Evolutionary conservation across 1,140 invertebrate genomes (phyloP).

Genomic region (Ceratosolen fusciceps): DNA sequence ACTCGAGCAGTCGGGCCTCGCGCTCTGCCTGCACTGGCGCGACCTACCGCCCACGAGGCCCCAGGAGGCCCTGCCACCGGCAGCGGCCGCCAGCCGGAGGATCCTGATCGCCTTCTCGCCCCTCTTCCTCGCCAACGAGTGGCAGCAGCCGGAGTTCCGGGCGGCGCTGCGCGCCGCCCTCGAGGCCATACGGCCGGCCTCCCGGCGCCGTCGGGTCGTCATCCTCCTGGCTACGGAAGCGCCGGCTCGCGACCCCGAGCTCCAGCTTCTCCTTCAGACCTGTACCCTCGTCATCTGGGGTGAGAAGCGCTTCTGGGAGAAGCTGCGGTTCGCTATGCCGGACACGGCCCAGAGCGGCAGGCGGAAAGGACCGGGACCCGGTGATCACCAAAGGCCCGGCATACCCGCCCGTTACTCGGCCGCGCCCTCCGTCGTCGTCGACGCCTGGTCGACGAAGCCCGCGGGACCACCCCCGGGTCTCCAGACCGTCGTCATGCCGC

Average conservation of each 20-base stretch:
- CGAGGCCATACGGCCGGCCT: slow-evolving; percentile 76
- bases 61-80: slow-evolving; percentile 81
- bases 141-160: slow-evolving; percentile 80
- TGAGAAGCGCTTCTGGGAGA: slow-evolving; percentile 91
- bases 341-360: slow-evolving; percentile 72
- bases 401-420: slow-evolving; percentile 73
- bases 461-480: slow-evolving; percentile 56
- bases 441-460: slow-evolving; percentile 71
- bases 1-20: slow-evolving; percentile 82
- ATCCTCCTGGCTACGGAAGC: slow-evolving; percentile 80
- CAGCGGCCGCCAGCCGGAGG: slow-evolving; percentile 81
- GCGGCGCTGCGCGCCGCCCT: slow-evolving; percentile 81
- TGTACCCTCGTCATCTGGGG: slow-evolving; percentile 89
- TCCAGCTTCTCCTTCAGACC: slow-evolving; percentile 86
- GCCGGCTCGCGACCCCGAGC: slow-evolving; percentile 83
- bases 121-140: slow-evolving; percentile 82
- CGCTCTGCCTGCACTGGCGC: slow-evolving; percentile 82
- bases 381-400: slow-evolving; percentile 48
- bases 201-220: slow-evolving; percentile 82
- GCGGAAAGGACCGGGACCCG: slow-evolving; percentile 59
- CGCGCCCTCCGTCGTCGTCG: slow-evolving; percentile 72
- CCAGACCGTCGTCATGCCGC: slow-evolving; percentile 61
- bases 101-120: slow-evolving; percentile 83
- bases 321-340: slow-evolving; percentile 89
- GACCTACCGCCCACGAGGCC: slow-evolving; percentile 80